Percentiles rank a stretch among this genome's conserved stretches.
phyloP scores from a whole-genome alignment of 2,888 invertebrate genomes.

The Agrotis clavis region DNA sequence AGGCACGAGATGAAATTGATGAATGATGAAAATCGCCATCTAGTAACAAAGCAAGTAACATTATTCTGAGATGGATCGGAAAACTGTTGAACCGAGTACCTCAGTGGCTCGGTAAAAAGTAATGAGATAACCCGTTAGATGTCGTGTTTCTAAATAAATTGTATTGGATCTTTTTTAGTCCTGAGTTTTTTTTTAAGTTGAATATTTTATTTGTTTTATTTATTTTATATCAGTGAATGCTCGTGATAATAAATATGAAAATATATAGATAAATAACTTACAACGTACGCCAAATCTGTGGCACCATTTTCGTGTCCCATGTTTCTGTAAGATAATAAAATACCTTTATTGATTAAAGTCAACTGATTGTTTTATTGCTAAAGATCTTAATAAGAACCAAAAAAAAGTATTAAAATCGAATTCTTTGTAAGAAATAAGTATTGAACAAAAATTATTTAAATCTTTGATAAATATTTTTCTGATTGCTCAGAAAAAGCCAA shows the following conservation, averaged over 20 bases:
- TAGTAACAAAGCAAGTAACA: constrained; percentile 13
- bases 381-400: too few relatives aligned
- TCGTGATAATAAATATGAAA: too few relatives aligned
- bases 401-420: too few relatives aligned
- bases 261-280: constrained; percentile 42
- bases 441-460: too few relatives aligned
- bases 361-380: too few relatives aligned
- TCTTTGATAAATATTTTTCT: too few relatives aligned
- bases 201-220: background rate
- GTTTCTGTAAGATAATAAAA: constrained; percentile 62
- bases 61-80: constrained; percentile 6
- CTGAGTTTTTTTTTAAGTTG: background rate
- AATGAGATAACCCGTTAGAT: constrained; percentile 13
- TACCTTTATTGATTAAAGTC: background rate
- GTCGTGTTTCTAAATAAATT: constrained; percentile 9
- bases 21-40: constrained; percentile 37
- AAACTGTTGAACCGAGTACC: too few relatives aligned
- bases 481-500: too few relatives aligned
- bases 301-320: constrained; percentile 70
- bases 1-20: background rate
- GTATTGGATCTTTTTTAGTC: background rate
- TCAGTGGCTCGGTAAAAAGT: background rate
- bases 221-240: too few relatives aligned
- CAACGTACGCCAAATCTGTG: constrained; percentile 66
- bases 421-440: too few relatives aligned